A percentile compares a stretch with the other conserved stretches of the same genome.
phyloP scores from a whole-genome alignment of 2,888 invertebrate genomes.

The Congeria kusceri region DNA sequence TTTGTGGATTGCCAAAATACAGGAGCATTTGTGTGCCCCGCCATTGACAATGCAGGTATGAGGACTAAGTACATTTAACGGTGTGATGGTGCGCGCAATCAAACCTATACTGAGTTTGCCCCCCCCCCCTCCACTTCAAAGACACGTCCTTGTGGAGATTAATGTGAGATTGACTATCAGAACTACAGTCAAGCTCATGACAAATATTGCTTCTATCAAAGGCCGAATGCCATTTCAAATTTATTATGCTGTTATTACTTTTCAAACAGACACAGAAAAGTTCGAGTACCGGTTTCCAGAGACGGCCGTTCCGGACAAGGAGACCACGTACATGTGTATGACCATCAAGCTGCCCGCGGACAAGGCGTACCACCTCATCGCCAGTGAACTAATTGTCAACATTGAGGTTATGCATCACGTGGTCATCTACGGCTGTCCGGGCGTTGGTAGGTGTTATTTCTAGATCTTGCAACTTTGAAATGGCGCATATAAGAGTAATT shows the following conservation, averaged over 20 bases:
- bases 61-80: too few relatives aligned
- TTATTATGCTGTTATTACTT: too few relatives aligned
- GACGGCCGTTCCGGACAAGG: constrained; percentile 60
- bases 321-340: constrained; percentile 72
- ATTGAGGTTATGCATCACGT: constrained; percentile 69
- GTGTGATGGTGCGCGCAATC: too few relatives aligned
- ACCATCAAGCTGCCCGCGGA: constrained; percentile 58
- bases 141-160: too few relatives aligned
- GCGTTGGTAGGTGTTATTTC: neutral
- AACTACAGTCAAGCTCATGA: too few relatives aligned
- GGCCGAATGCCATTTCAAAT: too few relatives aligned
- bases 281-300: constrained; percentile 45
- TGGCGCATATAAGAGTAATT: too few relatives aligned
- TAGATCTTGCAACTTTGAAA: too few relatives aligned
- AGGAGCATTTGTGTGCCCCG: constrained; percentile 17
- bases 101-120: too few relatives aligned
- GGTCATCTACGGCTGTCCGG: constrained; percentile 65
- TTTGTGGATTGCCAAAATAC: constrained; percentile 25
- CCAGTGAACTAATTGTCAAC: constrained; percentile 64
- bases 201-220: too few relatives aligned
- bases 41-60: constrained; percentile 26
- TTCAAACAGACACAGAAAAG: constrained; percentile 18
- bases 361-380: constrained; percentile 67
- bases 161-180: too few relatives aligned
- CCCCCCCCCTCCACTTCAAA: too few relatives aligned